These are phyloP conservation scores for Vanessa tameamea DNA, from an alignment of 1,140 invertebrate species.

Conservation along the genomic window DNA sequence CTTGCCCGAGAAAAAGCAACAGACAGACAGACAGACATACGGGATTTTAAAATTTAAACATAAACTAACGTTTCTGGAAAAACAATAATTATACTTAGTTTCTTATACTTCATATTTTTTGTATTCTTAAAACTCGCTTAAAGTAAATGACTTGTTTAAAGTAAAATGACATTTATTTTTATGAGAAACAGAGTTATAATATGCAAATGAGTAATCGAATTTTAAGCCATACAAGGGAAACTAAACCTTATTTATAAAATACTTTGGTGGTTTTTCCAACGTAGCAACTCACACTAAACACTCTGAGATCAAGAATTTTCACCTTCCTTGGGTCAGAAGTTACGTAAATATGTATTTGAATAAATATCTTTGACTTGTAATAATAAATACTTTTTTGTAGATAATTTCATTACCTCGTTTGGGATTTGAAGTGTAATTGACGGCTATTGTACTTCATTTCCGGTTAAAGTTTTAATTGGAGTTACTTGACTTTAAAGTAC, in stretches of 20 bases:
- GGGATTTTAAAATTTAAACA: no score
- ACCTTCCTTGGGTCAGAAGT: not conserved
- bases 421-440: not conserved
- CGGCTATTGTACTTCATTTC: slow-evolving; percentile 2
- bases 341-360: not conserved
- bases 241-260: not conserved
- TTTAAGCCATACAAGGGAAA: not conserved
- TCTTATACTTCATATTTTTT: no score
- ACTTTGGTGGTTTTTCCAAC: not conserved
- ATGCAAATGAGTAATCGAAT: not conserved
- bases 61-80: no score
- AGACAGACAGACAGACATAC: no score
- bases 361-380: not conserved
- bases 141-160: not conserved
- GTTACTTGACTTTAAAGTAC: not conserved
- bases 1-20: no score
- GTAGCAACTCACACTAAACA: not conserved
- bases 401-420: not conserved
- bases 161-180: not conserved
- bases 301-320: slow-evolving; percentile 2
- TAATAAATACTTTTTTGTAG: not conserved
- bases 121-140: no score
- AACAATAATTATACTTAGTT: no score
- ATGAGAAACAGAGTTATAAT: not conserved
- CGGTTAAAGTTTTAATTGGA: not conserved